Base-by-base conservation (phyloP, 1,140 invertebrate genomes). In the Hesperophylax magnus region DNA sequence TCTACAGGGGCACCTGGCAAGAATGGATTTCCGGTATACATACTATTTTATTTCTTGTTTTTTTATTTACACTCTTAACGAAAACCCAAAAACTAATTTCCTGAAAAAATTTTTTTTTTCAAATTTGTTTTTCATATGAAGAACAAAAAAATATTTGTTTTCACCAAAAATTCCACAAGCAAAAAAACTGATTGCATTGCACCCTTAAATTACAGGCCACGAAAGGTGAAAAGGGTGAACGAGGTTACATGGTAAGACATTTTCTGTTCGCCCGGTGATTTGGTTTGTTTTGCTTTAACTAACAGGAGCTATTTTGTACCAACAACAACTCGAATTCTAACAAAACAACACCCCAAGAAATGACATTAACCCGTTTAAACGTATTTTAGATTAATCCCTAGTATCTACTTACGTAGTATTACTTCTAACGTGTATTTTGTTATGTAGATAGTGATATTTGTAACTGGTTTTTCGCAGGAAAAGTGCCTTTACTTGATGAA, bases 11-110 rank as follows among this genome's bases (percentile, higher is more conserved):
- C 94, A 85, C 91, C 94, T 84, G 95, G 95, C 86, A 96, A 96
- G 91, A 96, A 95, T 89, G 95, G 95, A 92, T 96, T 96, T 93
- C 95, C 95, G 93, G 95, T 97, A 96, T 91, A 79, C n/a, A 24
- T 52, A 71, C 14, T 31, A 31, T 31, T 39, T 39, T 39, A 39
- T 39, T 8, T 39, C 9, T 39, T 9, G 5, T 2, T 39, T 39
- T 8, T 8, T 7, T 8, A 39, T 6, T 31, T 18, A 18, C 56
- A 20, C 2, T 60, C 3, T 58, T 60, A 0, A 17, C 18, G 7
- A 17, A 2, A 2, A 31, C 2, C 27, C 2, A 31, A 31, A 31
- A 31, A 31, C 2, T 31, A 2, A 3, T 6, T 31, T 31, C 6
- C 6, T 6, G 6, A 2, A 3, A 3, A 3, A 3, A 3, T 31